Percentiles rank a stretch among this genome's conserved stretches.
These are phyloP conservation scores for Phalacrocorax carbo DNA, from an alignment of 2,113 vertebrate species.

Conservation along the genomic window DNA sequence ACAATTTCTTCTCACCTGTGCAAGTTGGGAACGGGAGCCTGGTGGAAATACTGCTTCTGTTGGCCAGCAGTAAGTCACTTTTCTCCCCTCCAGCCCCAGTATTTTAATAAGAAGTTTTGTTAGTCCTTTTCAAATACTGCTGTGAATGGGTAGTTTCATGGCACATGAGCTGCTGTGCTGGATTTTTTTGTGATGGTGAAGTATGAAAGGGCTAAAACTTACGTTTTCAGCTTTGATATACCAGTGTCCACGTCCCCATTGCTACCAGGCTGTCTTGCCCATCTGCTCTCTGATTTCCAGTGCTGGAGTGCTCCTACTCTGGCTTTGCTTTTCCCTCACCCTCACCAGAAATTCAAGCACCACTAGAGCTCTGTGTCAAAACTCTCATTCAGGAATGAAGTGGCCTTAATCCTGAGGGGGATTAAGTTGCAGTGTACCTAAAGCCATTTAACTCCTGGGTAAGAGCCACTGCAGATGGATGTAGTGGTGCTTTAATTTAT, in stretches of 20 bases:
- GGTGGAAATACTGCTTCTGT: background rate
- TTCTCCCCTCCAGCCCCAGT: background rate
- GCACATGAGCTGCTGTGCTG: background rate
- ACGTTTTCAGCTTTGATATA: background rate
- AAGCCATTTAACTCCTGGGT: background rate
- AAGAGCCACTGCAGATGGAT: rapidly evolving
- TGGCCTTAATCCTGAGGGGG: background rate
- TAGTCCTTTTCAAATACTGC: background rate
- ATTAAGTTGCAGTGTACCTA: background rate
- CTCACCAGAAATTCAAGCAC: background rate
- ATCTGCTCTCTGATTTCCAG: background rate
- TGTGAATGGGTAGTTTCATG: background rate
- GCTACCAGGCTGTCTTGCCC: background rate
- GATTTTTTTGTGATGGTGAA: background rate
- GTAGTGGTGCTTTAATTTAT: background rate
- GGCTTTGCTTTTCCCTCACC: background rate
- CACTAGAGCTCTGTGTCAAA: background rate
- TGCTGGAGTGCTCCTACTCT: rapidly evolving
- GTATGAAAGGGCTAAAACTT: background rate
- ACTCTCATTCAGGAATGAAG: background rate
- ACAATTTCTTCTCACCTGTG: background rate
- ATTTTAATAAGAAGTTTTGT: background rate
- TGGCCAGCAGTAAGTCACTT: background rate
- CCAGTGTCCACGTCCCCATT: rapidly evolving
- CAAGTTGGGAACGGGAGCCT: background rate